Evolutionary conservation across 2,113 vertebrate species (phyloP), one percentile per base, ranked within the genome.

Genomic region (Stigmatopora nigra): DNA sequence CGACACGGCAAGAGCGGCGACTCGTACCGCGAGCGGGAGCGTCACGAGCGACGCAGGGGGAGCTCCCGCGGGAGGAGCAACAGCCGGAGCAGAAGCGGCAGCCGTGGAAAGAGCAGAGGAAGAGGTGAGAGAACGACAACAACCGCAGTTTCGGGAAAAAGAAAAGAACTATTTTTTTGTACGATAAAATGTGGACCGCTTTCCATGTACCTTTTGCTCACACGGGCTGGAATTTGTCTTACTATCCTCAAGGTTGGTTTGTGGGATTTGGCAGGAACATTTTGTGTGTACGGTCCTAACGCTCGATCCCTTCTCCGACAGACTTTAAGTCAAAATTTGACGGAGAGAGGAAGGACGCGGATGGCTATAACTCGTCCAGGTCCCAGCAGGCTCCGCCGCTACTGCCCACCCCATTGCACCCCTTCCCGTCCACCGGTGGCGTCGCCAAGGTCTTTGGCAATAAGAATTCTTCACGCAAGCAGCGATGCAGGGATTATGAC

Each of bases 401-500:
- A 12, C 73, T 88, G 44, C 89, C 87, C 15, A 82, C 84, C 6
- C 85, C 87, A 19, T 93, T 91, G 17, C 93, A 89, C 55, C 86
- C 82, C 11, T 86, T 83, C 58, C 79, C 80, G 3, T 71, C 79
- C 41, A 75, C 84, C 2, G 95, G 94, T 69, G 88, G 91, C 1
- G 47, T 74, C 70, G 81, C 47, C 81, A 95, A 92, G 74, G 91
- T 92, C 0, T 96, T 95, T 76, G 78, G 80, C 84, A 78, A 63
- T 76, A 94, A 93, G 90, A 91, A 80, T 64, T 70, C 75, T 69
- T 88, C 92, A 56, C 92, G 93, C 62, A 99, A 98, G 84, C 93
- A 94, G 73, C 93, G 97, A 67, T 99, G 97, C 91, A 90, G 94
- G 69, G 95, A 98, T 88, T 99, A 99, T 19, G 97, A 99, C 62